Percentiles rank a stretch among this genome's conserved stretches.
Conservation (phyloP, 2,113 vertebrate species). For the Aptenodytes forsteri region DNA sequence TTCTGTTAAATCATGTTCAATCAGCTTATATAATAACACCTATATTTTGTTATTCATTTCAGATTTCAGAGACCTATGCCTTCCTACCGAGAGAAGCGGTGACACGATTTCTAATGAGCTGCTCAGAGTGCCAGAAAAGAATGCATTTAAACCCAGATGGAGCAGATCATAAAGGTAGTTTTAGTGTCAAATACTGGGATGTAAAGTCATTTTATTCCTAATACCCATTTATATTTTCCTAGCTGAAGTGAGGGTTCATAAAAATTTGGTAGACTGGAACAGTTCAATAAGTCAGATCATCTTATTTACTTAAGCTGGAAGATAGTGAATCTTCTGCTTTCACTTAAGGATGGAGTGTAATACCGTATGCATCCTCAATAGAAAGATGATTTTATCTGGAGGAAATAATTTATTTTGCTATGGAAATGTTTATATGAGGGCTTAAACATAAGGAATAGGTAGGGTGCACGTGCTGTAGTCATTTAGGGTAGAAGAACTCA, state of each 20-base stretch:
- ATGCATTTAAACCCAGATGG: constrained; percentile 90
- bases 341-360: neutral
- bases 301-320: constrained; percentile 47
- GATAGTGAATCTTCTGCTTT: constrained; percentile 41
- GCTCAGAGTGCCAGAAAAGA: constrained; percentile 89
- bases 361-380: neutral
- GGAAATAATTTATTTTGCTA: constrained; percentile 36
- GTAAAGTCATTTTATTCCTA: constrained; percentile 67
- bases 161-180: constrained; percentile 85
- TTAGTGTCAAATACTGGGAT: constrained; percentile 60
- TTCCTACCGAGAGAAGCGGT: constrained; percentile 88
- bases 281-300: constrained; percentile 64
- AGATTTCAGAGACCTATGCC: constrained; percentile 90
- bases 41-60: constrained; percentile 76
- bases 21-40: constrained; percentile 59
- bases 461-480: neutral
- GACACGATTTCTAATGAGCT: constrained; percentile 88
- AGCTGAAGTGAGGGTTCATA: constrained; percentile 53
- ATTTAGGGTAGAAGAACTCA: neutral
- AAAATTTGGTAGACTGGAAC: constrained; percentile 49
- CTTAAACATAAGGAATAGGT: neutral
- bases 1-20: constrained; percentile 61
- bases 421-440: neutral
- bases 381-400: constrained; percentile 21
- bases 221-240: constrained; percentile 58